Evolutionary conservation across 1,140 invertebrate genomes (phyloP), one percentile per base, ranked within the genome.

Genomic region (Eubasilissa regina): DNA sequence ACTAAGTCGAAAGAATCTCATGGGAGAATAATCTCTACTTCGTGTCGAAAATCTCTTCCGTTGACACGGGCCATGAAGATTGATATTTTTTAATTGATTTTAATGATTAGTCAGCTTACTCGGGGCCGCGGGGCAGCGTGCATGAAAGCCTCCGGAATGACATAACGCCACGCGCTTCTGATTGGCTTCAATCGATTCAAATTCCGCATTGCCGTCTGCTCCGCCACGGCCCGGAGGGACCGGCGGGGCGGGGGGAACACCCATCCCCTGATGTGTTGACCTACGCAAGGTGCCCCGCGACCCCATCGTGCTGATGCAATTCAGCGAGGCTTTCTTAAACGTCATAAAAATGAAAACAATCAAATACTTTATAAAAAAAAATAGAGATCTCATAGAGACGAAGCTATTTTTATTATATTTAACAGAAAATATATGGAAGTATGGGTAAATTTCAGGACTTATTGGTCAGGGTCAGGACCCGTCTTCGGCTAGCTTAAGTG

Each of bases 131-230:
- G 55, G n/a, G 55, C 55, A 58, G 55, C 17, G 11, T 21, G 55
- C 55, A 15, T 58, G 55, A 35, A 35, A 35, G 25, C 25, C 25
- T 35, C 25, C 25, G 25, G n/a, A 35, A 35, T 64, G 60, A 64
- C 35, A 64, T 21, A 25, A 43, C 48, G 11, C 60, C 21, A 64
- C 60, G 60, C 60, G 35, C 35, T 64, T 21, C 70, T 73, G 70
- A 73, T 73, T 73, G 51, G 70, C 21, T 55, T 35, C 70, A 73
- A 73, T 73, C 70, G 70, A 73, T 73, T 73, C 70, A 35, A 73
- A 73, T 35, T 21, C 70, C 70, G 70, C 70, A 73, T 73, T 73
- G 70, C 70, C 70, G 70, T 51, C 43, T n/a, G 51, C 19, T 21
- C n/a, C 19, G 35, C 70, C 12, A 53, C 25, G 51, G 47, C 21